Evolutionary conservation across 2,888 invertebrate genomes (phyloP), one percentile per base, ranked within the genome.

Genomic region (Escarpia spicata): DNA sequence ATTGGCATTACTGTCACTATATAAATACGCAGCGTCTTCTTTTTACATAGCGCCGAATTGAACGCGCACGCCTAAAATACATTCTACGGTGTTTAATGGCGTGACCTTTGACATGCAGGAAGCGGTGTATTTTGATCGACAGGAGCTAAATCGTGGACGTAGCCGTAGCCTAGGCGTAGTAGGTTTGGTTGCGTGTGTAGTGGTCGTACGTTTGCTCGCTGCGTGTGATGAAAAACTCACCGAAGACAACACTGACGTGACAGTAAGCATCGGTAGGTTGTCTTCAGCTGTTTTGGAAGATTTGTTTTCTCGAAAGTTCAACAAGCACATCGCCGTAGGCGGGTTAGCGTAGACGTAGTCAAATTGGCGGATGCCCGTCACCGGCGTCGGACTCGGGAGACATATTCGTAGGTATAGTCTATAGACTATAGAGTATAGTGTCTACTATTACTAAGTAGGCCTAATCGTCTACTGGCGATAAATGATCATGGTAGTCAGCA

Each of bases 41-140:
- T 75, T 26, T 75, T 75, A 75, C 75, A n/a, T 26, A 26, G 19
- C n/a, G 75, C 75, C 6, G 6, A 75, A 26, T 26, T 26, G 19
- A 75, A 75, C 75, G 75, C 75, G 26, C 19, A 26, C 75, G 75
- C n/a, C 75, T 75, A 75, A 75, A 75, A 75, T 0, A n/a, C 26
- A 75, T 3, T 19, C 2, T 19, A 75, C 75, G 26, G 75, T 75
- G 19, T 75, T 75, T 75, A 15, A 26, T 26, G 26, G 75, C n/a
- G 75, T 75, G n/a, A 75, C 75, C 75, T 75, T 75, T 75, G 75
- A 75, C 75, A 75, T 75, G 75, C 75, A 75, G 75, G 75, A 75
- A 75, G 75, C 75, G 75, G 75, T 26, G 75, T 26, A 26, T 12
- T 52, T 12, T 60, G 60, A 60, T 60, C 26, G 19, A 60, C 60